Evolutionary conservation across 2,888 invertebrate genomes (phyloP).

Genomic region (Molorchus minor): DNA sequence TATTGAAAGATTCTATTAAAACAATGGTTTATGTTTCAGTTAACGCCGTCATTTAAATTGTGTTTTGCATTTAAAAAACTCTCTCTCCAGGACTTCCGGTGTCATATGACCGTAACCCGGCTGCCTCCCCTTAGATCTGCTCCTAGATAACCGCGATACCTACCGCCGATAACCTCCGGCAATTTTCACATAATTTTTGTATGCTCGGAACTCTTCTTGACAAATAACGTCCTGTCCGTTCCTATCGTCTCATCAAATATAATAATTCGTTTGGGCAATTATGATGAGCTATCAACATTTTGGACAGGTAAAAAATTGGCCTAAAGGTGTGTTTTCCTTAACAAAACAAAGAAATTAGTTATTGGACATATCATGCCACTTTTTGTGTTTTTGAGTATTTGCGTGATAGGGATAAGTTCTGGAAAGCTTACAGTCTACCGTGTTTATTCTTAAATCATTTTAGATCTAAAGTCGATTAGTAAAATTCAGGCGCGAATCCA

Average conservation of each 20-base stretch:
- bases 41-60: too few species aligned
- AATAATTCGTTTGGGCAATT: conserved; percentile 46
- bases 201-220: conserved; percentile 43
- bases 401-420: too few species aligned
- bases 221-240: conserved; percentile 50
- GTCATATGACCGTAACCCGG: conserved; percentile 42
- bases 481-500: too few species aligned
- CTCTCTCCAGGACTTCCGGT: conserved; percentile 37
- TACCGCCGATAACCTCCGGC: conserved; percentile 12
- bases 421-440: too few species aligned
- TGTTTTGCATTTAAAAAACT: conserved; percentile 7
- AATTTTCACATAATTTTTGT: conserved; percentile 34
- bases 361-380: too few species aligned
- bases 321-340: background rate
- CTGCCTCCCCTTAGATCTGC: conserved; percentile 17
- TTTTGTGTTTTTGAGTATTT: too few species aligned
- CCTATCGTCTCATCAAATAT: conserved; percentile 44
- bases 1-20: too few species aligned
- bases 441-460: too few species aligned
- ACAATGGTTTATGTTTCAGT: too few species aligned
- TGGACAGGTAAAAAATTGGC: conserved; percentile 18
- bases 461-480: too few species aligned
- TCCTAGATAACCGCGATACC: conserved; percentile 5
- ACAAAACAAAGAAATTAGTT: too few species aligned
- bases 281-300: conserved; percentile 30